Base-by-base conservation (phyloP, 2,797 vertebrate genomes). In the Lagodon rhomboides region DNA sequence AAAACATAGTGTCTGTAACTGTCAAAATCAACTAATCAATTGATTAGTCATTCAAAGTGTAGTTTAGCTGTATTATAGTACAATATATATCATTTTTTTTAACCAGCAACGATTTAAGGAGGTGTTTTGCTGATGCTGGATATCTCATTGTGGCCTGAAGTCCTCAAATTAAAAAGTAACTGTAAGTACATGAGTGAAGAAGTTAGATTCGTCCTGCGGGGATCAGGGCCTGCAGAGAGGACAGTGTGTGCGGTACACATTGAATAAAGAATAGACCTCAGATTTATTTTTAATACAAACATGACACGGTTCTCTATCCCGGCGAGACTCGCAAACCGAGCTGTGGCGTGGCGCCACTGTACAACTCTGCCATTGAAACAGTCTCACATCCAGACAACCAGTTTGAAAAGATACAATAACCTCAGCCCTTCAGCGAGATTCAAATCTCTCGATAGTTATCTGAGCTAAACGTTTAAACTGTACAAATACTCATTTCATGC, bases 231-330 rank as follows among this genome's bases (percentile, higher is more conserved):
- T 47, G 23, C 38, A 74, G 53, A 18, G 61, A 77, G 76, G 53
- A 82, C 73, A 59, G 25, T 25, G 62, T 75, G 41, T 79, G 66
- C 81, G 59, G 73, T 55, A 46, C 67, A 63, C 67, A 53, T 59
- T 81, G 62, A 85, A 83, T 81, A 78, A 83, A 80, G 49, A 66
- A 78, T 67, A 67, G n/a, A 68, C 5, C 16, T 58, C 44, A 7
- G 59, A 82, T 82, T 84, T 68, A 84, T 80, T 85, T 84, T 76
- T 71, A 76, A 85, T 78, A 30, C 38, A 49, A 55, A 25, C 10
- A 1, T 77, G 63, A 59, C 75, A 65, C 47, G 53, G 23, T 47
- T 77, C 65, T 68, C n/a, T 27, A 18, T 69, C 11, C 43, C 25
- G 25, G 0, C 0, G 41, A 64, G 73, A 50, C 44, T 59, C 5